Evolutionary conservation across 2,797 vertebrate genomes (phyloP).

Genomic region (Pteronotus mesoamericanus): DNA sequence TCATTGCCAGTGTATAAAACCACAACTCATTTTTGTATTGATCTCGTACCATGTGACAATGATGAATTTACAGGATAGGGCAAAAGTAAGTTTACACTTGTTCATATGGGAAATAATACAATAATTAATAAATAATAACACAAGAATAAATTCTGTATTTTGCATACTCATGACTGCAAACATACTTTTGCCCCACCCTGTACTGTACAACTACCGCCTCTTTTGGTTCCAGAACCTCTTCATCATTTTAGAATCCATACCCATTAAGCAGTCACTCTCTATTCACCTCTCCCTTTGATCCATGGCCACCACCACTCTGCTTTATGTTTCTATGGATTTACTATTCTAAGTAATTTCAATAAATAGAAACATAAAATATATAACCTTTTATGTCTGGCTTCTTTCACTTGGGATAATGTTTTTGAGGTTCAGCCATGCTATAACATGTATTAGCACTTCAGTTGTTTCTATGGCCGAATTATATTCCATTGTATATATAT

Average conservation of each 20-base stretch:
- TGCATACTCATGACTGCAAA: neutral
- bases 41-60: neutral
- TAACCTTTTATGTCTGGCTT: neutral
- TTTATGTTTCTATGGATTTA: neutral
- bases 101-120: neutral
- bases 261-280: neutral
- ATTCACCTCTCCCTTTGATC: neutral
- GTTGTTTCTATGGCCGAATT: neutral
- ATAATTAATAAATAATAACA: neutral
- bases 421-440: neutral
- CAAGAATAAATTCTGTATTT: neutral
- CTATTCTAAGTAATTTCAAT: neutral
- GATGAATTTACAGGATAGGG: neutral
- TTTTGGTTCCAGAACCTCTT: neutral
- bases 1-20: neutral
- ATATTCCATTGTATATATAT: neutral
- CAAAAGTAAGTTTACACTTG: neutral
- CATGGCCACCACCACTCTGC: neutral
- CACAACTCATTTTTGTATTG: neutral
- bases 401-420: neutral
- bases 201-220: neutral
- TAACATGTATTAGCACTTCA: neutral
- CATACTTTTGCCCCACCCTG: neutral
- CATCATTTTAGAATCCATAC: neutral
- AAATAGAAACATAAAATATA: neutral